Evolutionary conservation across 53 echinoderm and acorn worm genomes (phyloP).

Genomic region (Glandiceps talaboti): DNA sequence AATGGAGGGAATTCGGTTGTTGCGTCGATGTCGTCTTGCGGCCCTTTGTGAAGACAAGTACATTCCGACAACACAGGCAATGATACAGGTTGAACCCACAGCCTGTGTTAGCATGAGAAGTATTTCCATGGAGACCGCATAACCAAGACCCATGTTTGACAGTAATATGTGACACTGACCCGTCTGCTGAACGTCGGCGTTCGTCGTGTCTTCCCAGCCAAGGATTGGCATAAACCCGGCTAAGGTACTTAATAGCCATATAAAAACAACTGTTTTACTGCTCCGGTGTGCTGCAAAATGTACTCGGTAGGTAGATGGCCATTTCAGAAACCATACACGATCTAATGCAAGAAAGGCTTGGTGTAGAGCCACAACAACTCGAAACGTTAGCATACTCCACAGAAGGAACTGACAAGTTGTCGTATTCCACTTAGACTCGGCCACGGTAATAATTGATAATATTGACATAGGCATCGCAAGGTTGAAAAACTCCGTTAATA

Average conservation of each 20-base stretch:
- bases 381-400: conserved; percentile 83
- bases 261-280: conserved; percentile 59
- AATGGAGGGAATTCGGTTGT: conserved; percentile 52
- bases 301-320: conserved; percentile 74
- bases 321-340: conserved; percentile 89
- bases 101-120: conserved; percentile 57
- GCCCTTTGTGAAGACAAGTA: neutral
- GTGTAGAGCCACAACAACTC: conserved; percentile 62
- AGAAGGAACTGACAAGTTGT: conserved; percentile 67
- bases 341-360: conserved; percentile 70
- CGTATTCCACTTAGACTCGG: conserved; percentile 21
- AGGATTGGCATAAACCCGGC: conserved; percentile 62
- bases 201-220: conserved; percentile 32
- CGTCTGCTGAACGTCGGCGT: neutral
- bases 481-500: conserved; percentile 54
- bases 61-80: conserved; percentile 43
- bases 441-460: conserved; percentile 38
- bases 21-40: neutral
- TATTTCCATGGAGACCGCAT: conserved; percentile 66
- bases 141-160: conserved; percentile 58
- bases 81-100: conserved; percentile 41
- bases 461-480: conserved; percentile 55
- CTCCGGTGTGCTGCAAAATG: conserved; percentile 78
- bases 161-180: conserved; percentile 58
- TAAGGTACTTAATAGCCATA: conserved; percentile 83